These are phyloP conservation scores for Eleginops maclovinus DNA, from an alignment of 2,113 vertebrate species.

Conservation along the genomic window DNA sequence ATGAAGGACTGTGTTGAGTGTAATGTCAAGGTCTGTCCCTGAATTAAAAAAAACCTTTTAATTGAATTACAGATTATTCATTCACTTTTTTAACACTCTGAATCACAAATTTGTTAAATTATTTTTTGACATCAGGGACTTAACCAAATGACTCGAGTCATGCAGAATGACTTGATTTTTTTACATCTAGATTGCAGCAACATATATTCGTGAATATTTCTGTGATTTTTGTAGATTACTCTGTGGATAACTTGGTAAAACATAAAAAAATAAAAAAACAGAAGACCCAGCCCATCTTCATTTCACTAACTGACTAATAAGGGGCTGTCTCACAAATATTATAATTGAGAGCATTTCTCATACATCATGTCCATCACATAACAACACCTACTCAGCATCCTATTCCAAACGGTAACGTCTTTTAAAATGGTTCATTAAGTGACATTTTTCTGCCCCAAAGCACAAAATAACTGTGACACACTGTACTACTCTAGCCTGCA, in stretches of 20 bases:
- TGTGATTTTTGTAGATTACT: slow-evolving; percentile 37
- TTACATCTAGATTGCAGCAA: slow-evolving; percentile 37
- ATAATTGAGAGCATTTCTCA: slow-evolving; percentile 45
- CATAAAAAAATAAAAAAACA: slow-evolving; percentile 25
- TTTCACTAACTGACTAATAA: slow-evolving; percentile 53
- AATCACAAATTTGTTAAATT: slow-evolving; percentile 41
- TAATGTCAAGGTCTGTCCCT: slow-evolving; percentile 37
- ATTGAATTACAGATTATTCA: slow-evolving; percentile 36
- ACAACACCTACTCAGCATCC: slow-evolving; percentile 60
- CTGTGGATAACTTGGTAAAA: slow-evolving; percentile 22
- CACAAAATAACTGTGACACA: slow-evolving; percentile 37
- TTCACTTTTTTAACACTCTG: slow-evolving; percentile 35
- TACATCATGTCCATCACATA: slow-evolving; percentile 58
- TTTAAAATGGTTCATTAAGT: slow-evolving; percentile 49
- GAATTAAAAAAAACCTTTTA: slow-evolving; percentile 38
- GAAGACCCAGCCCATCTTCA: slow-evolving; percentile 42
- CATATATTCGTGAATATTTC: slow-evolving; percentile 54
- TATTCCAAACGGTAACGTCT: slow-evolving; percentile 45
- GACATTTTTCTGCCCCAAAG: slow-evolving; percentile 26
- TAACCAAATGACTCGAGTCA: slow-evolving; percentile 57
- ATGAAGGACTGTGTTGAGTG: slow-evolving; percentile 53
- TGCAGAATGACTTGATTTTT: slow-evolving; percentile 57
- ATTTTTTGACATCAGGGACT: slow-evolving; percentile 34
- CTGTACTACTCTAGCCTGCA: slow-evolving; percentile 19
- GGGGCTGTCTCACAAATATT: slow-evolving; percentile 30